These are phyloP conservation scores for human (Homo sapiens) DNA, from an alignment of 2,113 vertebrate genomes.

Conservation along the genomic window GRCh38 chr4:121797501-121798000, in stretches of 20 bases:
- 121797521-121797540: not conserved
- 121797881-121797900: too few relatives aligned
- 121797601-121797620: not conserved
- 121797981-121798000: too few relatives aligned
- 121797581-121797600: conserved; percentile 5
- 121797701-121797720: not conserved
- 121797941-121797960: too few relatives aligned
- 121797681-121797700: not conserved
- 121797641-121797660: not conserved
- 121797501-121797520: not conserved
- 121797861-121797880: too few relatives aligned
- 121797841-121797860: too few relatives aligned
- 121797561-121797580: not conserved
- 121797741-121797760: not conserved
- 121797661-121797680: not conserved
- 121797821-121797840: too few relatives aligned
- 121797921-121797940: too few relatives aligned
- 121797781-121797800: not conserved
- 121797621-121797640: not conserved
- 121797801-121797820: not conserved
- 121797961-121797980: too few relatives aligned
- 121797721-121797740: not conserved
- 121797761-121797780: not conserved
- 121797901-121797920: too few relatives aligned
- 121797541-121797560: not conserved